Evolutionary conservation across 2,888 invertebrate genomes (phyloP).

Genomic region (Pseudanteris insignis): DNA sequence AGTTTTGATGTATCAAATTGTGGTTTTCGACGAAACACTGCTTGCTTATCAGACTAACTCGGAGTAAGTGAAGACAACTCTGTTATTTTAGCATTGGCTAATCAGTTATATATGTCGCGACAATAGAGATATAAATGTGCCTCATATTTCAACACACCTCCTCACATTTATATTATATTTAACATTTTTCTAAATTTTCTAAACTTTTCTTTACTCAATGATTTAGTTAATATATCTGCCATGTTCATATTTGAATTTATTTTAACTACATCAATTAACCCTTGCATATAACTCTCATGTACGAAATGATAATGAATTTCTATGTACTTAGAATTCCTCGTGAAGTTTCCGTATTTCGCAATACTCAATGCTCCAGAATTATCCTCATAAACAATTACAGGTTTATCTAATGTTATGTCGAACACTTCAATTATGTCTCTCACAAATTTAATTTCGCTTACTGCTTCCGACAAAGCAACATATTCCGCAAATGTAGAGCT

Average conservation of each 20-base stretch:
- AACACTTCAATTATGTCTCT: neutral
- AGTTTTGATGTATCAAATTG: too few species aligned
- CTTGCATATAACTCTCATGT: too few species aligned
- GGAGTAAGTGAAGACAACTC: too few species aligned
- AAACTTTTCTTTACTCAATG: constrained; percentile 2
- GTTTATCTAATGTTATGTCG: neutral
- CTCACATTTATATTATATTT: constrained; percentile 2
- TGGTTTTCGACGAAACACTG: too few species aligned
- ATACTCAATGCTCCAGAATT: neutral
- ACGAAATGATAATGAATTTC: too few species aligned
- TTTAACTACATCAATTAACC: neutral
- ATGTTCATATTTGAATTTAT: neutral
- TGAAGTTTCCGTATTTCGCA: too few species aligned
- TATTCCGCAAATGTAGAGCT: constrained; percentile 1
- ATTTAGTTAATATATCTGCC: constrained; percentile 1
- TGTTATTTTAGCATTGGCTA: too few species aligned
- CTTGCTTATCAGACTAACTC: too few species aligned
- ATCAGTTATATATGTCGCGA: too few species aligned
- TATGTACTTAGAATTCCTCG: too few species aligned
- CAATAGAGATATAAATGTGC: too few species aligned
- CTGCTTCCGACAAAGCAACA: neutral
- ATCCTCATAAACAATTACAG: neutral
- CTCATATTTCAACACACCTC: neutral
- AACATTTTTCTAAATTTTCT: neutral
- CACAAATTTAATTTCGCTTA: neutral